Evolutionary conservation across 2,113 vertebrate genomes (phyloP), one percentile per base, ranked within the genome.

Genomic region (Neotoma lepida): DNA sequence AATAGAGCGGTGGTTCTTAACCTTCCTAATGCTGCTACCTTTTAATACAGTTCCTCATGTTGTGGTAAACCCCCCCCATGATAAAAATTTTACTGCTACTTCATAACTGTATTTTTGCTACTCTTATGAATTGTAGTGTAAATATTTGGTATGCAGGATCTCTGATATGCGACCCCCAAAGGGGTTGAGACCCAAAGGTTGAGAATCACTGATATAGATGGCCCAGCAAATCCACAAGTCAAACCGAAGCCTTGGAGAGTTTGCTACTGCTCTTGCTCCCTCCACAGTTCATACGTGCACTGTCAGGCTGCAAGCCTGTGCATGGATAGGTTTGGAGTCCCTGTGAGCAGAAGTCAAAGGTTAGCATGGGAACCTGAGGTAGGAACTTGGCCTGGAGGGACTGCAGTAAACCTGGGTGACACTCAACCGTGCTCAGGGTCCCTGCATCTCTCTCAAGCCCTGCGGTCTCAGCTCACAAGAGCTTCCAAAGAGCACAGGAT

Each of bases 221-320:
- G 26, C 35, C 39, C 76, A 26, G 9, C 6, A 80, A 35, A 64
- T 7, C 63, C 51, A 63, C 39, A 39, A 24, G 44, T 63, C 93
- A 58, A 56, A 39, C 58, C 5, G 10, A 54, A 46, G 54, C 61
- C 30, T 18, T 18, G 12, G 56, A 76, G 51, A 0, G n/a, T 9
- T 61, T 20, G 30, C 28, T 20, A 33, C 6, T 3, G 0, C 14
- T 9, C 13, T 63, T 5, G 9, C 8, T 4, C 10, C n/a, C 54
- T 61, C 80, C 63, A 8, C 13, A 8, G 1, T 7, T 1, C 35
- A 13, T 26, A 0, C 12, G 46, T 6, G 35, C 54, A 30, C 24
- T 33, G 13, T 0, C 2, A 18, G 61, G 28, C 74, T 12, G 1
- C 7, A 46, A 70, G 70, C 76, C 86, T n/a, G 49, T 5, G 15